These are phyloP conservation scores for Sarotherodon lohbergeri DNA, from an alignment of 2,113 vertebrate genomes.

Conservation along the genomic window DNA sequence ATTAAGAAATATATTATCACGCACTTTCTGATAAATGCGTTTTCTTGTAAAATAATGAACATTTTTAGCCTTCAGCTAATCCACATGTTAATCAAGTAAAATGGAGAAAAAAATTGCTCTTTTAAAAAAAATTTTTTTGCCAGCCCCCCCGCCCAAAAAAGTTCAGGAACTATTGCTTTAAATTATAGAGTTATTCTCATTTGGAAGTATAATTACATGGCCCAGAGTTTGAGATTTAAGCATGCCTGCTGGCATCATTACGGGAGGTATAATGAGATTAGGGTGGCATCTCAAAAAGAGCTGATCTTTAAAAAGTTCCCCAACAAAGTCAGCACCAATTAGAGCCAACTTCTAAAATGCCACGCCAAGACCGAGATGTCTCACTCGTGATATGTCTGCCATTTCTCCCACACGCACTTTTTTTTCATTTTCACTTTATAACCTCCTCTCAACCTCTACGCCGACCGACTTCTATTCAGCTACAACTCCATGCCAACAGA, in stretches of 20 bases:
- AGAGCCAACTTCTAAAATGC: slow-evolving; percentile 24
- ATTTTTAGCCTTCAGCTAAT: neutral
- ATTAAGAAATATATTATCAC: neutral
- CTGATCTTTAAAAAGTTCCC: slow-evolving; percentile 35
- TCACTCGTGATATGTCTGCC: neutral
- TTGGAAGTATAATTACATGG: slow-evolving; percentile 7
- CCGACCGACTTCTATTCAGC: neutral
- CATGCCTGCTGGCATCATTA: slow-evolving; percentile 10
- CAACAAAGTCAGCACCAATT: slow-evolving; percentile 22
- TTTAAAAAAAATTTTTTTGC: neutral
- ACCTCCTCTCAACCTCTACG: neutral
- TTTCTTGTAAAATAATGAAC: slow-evolving; percentile 17
- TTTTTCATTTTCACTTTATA: neutral
- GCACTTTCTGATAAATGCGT: slow-evolving; percentile 1
- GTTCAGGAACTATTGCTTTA: neutral
- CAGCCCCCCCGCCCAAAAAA: neutral
- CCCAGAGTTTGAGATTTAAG: neutral
- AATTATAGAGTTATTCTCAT: neutral
- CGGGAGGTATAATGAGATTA: slow-evolving; percentile 12
- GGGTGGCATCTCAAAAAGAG: neutral
- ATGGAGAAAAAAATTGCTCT: neutral
- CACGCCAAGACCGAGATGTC: neutral
- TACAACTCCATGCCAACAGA: neutral
- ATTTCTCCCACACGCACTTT: neutral
- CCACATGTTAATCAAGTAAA: slow-evolving; percentile 3